Base-by-base conservation (phyloP, 2,797 vertebrate genomes). In the Epinephelus malabaricus region DNA sequence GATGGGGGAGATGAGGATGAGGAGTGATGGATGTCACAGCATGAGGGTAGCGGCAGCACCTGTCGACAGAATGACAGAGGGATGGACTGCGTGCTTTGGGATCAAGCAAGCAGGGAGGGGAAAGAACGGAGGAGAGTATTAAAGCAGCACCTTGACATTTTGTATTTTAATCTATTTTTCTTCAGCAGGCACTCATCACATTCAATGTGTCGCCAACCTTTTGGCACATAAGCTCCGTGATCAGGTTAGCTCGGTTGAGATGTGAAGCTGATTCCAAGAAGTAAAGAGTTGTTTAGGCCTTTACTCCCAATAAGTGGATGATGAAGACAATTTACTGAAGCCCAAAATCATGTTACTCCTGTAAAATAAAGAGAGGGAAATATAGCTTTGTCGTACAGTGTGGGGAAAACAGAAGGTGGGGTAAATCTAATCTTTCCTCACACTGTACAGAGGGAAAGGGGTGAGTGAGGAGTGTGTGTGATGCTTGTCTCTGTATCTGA, bases 131-230 rank as follows among this genome's bases (percentile, higher is more conserved):
- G 49, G 38, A 43, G 73, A 64, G 63, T 68, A 73, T 76, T 83
- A 82, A 88, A 82, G 64, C 63, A 62, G 68, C 87, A 78, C 73
- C 78, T 83, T 88, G 86, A 89, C 83, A 83, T 88, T 88, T 92
- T 80, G 69, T 70, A 68, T 86, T 89, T 76, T 78, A 72, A 86
- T 89, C 74, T 76, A 46, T 80, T 88, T 78, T 71, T 71, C 63
- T 61, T 10, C 49, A 23, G 78, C 73, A 61, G 75, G 12, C 50
- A 8, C 76, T 82, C 53, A 27, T 79, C 79, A 54, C 54, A 19
- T 76, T 65, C 50, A 12, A 3, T 59, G 60, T 61, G 47, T 71
- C 30, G 3, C 54, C 54, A 69, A 51, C 76, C 76, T 81, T 85
- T 77, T 8, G 60, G 50, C 45, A 46, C 64, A 51, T 69, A 25